Base-by-base conservation (phyloP, 2,113 vertebrate species). In the Pelobates fuscus region DNA sequence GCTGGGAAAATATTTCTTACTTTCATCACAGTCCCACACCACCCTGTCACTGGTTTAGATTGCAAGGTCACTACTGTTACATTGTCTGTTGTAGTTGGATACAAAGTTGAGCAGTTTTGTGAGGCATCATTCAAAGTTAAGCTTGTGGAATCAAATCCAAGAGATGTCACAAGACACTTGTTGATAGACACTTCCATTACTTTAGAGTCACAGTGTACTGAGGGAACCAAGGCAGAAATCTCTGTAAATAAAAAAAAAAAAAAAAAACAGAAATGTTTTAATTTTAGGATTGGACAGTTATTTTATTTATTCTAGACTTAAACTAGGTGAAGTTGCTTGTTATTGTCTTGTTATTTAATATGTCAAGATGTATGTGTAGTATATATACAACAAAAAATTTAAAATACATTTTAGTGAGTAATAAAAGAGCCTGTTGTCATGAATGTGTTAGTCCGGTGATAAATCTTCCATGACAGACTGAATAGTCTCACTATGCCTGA, bases 11-110 rank as follows among this genome's bases (percentile, higher is more conserved):
- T 49, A 15, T 26, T 70, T 29, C 61, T 65, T 73, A 73, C 70
- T 12, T n/a, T 57, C 27, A 73, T n/a, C 21, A 10, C 15, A 55
- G 54, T 73, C 1, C 70, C 70, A 20, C 70, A 73, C 60, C 61
- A 73, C 11, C 30, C 61, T 54, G 70, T 41, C 29, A 55, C n/a
- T n/a, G 61, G 37, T 41, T 52, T n/a, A 5, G 27, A 26, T 26
- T 73, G 70, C 8, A 73, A 55, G 5, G 3, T 57, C 21, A 54
- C 20, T 27, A 64, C 37, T 3, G 44, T 64, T 3, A 4, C 1
- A 20, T 15, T 7, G 24, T 15, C 30, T 18, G 55, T 8, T 8
- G 12, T 6, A 17, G 37, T 10, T 23, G 20, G 17, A 14, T 73
- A 73, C 10, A 21, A 24, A 21, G 26, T 55, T 8, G 23, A 25